Evolutionary conservation across 2,113 vertebrate genomes (phyloP).

Genomic region (Pteronura brasiliensis): DNA sequence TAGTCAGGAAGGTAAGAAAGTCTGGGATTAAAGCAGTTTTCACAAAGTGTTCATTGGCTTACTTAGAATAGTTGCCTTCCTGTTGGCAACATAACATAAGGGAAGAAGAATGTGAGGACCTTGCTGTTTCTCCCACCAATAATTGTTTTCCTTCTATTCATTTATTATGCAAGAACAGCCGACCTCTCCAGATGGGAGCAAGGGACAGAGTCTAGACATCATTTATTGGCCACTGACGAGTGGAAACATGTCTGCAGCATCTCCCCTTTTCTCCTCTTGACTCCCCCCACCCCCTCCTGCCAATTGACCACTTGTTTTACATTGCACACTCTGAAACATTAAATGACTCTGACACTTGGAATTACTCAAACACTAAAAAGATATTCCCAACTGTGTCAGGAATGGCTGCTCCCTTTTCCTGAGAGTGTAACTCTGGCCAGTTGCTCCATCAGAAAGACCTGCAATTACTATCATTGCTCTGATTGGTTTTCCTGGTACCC

Average conservation of each 20-base stretch:
- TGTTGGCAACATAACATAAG: conserved; percentile 75
- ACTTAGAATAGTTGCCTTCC: conserved; percentile 67
- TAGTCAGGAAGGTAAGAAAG: conserved; percentile 72
- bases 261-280: conserved; percentile 57
- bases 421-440: background rate
- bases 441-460: background rate
- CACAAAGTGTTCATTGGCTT: conserved; percentile 76
- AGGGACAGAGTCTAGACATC: conserved; percentile 80
- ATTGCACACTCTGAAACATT: conserved; percentile 53
- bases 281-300: background rate
- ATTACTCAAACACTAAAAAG: conserved; percentile 1
- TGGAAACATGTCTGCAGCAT: conserved; percentile 74
- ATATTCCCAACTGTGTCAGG: background rate
- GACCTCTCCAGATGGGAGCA: conserved; percentile 68
- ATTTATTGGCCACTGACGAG: conserved; percentile 69
- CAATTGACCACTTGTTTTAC: conserved; percentile 58
- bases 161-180: conserved; percentile 76
- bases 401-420: background rate
- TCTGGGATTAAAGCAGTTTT: conserved; percentile 75
- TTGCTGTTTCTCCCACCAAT: conserved; percentile 70
- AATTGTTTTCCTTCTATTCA: conserved; percentile 74
- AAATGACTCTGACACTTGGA: conserved; percentile 61
- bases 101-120: conserved; percentile 73
- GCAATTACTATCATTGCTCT: background rate
- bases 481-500: background rate